Evolutionary conservation across 2,113 vertebrate species (phyloP).

Genomic region (Perca schrenkii): DNA sequence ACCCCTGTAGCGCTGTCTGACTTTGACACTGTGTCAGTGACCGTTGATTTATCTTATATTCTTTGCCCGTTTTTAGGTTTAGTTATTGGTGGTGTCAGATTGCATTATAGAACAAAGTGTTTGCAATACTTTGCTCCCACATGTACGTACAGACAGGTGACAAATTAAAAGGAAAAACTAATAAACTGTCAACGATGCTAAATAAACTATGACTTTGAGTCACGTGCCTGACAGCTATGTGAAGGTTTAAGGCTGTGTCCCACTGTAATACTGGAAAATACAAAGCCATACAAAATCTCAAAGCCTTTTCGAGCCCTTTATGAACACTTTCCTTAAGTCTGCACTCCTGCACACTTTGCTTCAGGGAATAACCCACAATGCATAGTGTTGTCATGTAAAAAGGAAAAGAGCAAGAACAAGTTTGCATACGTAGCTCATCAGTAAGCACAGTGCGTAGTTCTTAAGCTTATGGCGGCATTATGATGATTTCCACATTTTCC

Average conservation of each 20-base stretch:
- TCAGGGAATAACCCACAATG: slow-evolving; percentile 24
- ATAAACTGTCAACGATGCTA: no score
- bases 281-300: background rate
- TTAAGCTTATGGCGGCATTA: background rate
- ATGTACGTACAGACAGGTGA: background rate
- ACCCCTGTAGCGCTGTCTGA: no score
- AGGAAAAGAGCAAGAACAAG: background rate
- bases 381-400: slow-evolving; percentile 6
- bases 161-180: background rate
- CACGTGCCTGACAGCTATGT: background rate
- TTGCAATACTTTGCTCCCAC: background rate
- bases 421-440: slow-evolving; percentile 7
- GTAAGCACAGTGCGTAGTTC: background rate
- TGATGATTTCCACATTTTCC: slow-evolving; percentile 15
- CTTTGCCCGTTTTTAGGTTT: background rate
- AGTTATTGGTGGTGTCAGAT: background rate
- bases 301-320: background rate
- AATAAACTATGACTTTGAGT: background rate
- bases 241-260: background rate
- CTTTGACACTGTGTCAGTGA: background rate
- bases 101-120: background rate
- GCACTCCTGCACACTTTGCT: slow-evolving; percentile 16
- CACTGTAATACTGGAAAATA: background rate
- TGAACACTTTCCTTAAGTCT: slow-evolving; percentile 13
- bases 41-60: background rate